A percentile compares a stretch with the other conserved stretches of the same genome.
These are phyloP conservation scores for Prunella fulvescens DNA, from an alignment of 2,113 vertebrate species.

Conservation along the genomic window DNA sequence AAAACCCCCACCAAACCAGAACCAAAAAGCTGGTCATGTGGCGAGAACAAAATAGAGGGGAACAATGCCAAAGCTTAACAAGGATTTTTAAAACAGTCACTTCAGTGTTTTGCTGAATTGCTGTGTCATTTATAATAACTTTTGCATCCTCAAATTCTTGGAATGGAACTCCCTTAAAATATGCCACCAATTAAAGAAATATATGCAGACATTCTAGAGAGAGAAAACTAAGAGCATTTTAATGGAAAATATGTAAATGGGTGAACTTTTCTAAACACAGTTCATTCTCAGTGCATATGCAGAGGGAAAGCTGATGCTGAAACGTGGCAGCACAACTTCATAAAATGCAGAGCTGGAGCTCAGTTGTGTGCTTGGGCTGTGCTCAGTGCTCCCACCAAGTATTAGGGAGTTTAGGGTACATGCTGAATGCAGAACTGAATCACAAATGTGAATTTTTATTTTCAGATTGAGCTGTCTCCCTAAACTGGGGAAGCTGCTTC, in stretches of 20 bases:
- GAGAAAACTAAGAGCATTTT: slow-evolving; percentile 9
- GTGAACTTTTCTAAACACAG: background rate
- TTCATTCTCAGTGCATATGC: background rate
- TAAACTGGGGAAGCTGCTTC: background rate
- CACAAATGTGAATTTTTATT: background rate
- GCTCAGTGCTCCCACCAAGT: background rate
- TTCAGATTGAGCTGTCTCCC: background rate
- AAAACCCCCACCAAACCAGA: slow-evolving; percentile 20
- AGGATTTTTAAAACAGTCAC: slow-evolving; percentile 62
- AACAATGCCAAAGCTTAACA: slow-evolving; percentile 67
- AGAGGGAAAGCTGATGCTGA: background rate
- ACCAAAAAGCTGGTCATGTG: slow-evolving; percentile 54
- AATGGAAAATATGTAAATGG: slow-evolving; percentile 41
- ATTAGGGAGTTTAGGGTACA: background rate
- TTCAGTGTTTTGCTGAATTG: slow-evolving; percentile 58
- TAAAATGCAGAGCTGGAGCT: background rate
- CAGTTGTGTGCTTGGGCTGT: background rate
- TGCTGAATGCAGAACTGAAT: background rate
- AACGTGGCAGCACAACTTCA: background rate
- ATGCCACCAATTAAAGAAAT: slow-evolving; percentile 18
- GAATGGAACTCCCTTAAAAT: background rate
- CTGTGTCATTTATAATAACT: slow-evolving; percentile 48
- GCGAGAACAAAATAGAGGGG: background rate
- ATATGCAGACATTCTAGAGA: background rate
- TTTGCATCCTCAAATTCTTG: background rate